phyloP scores from a whole-genome alignment of 2,113 vertebrate genomes.

The Mirounga angustirostris region DNA sequence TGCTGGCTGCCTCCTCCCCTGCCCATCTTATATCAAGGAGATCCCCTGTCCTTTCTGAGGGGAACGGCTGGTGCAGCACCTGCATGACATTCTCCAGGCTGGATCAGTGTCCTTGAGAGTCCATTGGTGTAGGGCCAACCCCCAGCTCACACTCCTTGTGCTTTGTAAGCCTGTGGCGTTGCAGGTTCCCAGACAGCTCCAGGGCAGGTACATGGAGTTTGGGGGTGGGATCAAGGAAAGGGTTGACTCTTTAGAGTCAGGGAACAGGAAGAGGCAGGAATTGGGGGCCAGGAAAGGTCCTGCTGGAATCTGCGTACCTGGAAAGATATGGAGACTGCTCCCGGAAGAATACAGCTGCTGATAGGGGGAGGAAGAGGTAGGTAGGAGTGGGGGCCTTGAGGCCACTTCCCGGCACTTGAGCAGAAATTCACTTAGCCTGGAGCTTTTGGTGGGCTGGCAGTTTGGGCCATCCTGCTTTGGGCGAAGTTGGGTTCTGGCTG shows the following conservation, averaged over 20 bases:
- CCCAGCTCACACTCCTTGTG: too few species aligned
- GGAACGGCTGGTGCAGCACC: neutral
- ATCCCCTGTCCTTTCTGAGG: neutral
- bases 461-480: accelerated
- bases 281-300: neutral
- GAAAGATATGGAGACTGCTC: neutral
- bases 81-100: neutral
- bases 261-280: neutral
- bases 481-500: neutral
- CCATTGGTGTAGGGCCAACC: neutral
- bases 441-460: neutral
- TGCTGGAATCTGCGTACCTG: neutral
- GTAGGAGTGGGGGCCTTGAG: neutral
- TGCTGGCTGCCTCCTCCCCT: neutral
- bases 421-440: neutral
- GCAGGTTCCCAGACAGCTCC: neutral
- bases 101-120: neutral
- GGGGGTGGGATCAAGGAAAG: neutral
- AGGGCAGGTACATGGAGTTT: neutral
- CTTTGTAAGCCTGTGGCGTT: neutral
- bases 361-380: neutral
- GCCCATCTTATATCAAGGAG: neutral
- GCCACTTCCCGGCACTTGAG: neutral
- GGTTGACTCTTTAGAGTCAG: neutral
- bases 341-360: neutral